These are phyloP conservation scores for Aleiodes sp. DNA, from an alignment of 1,140 invertebrate species.

Conservation along the genomic window DNA sequence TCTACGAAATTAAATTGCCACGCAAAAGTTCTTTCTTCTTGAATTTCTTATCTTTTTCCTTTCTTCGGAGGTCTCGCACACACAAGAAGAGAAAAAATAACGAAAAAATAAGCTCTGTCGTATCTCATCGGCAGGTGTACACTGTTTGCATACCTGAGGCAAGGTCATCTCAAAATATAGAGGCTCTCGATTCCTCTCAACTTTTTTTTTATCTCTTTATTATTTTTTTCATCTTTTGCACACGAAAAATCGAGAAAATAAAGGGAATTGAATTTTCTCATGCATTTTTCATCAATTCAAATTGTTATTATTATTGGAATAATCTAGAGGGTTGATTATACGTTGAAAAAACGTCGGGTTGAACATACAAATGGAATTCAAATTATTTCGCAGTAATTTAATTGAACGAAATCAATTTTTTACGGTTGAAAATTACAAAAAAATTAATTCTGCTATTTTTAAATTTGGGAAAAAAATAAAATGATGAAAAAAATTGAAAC, in stretches of 20 bases:
- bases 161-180: slow-evolving; percentile 8
- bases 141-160: slow-evolving; percentile 4
- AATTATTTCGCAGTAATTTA: too few relatives aligned
- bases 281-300: too few relatives aligned
- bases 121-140: not conserved
- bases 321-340: too few relatives aligned
- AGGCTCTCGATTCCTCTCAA: not conserved
- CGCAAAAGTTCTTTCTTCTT: not conserved
- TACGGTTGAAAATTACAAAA: not conserved
- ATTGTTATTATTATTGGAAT: too few relatives aligned
- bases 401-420: not conserved
- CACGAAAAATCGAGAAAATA: not conserved
- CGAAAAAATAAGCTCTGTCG: not conserved
- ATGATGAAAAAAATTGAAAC: not conserved
- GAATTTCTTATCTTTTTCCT: not conserved
- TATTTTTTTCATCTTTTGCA: not conserved
- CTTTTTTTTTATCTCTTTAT: too few relatives aligned
- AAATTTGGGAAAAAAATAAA: not conserved
- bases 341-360: too few relatives aligned
- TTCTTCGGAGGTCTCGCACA: not conserved
- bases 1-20: too few relatives aligned
- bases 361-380: too few relatives aligned
- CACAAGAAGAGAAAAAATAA: not conserved
- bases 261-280: too few relatives aligned
- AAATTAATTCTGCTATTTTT: not conserved